Evolutionary conservation across 2,113 vertebrate genomes (phyloP).

Genomic region (Xiphophorus maculatus): DNA sequence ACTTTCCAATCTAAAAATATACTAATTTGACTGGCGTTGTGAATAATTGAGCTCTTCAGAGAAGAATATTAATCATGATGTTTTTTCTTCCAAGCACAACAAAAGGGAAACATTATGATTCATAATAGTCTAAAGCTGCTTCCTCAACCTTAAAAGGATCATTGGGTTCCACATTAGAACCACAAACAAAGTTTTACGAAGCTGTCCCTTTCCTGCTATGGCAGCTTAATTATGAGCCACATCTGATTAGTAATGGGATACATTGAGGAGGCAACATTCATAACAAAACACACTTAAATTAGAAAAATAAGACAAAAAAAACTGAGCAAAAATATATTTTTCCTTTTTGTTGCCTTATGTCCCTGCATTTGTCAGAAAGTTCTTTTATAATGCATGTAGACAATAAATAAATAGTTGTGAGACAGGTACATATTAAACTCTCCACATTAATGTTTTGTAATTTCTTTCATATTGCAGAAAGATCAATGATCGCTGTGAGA

Average conservation of each 20-base stretch:
- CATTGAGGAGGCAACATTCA: background rate
- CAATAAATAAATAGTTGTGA: too few species aligned
- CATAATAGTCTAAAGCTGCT: background rate
- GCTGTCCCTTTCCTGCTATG: background rate
- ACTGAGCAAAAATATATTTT: background rate
- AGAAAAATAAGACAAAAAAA: background rate
- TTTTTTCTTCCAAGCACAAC: too few species aligned
- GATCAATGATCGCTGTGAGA: conserved; percentile 36
- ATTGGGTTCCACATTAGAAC: too few species aligned
- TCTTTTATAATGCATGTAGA: too few species aligned
- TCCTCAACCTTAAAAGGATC: background rate
- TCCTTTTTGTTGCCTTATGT: background rate
- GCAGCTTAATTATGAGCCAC: background rate
- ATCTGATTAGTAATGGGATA: background rate
- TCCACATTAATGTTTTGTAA: background rate
- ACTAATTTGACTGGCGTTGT: too few species aligned
- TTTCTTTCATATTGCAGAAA: conserved; percentile 9
- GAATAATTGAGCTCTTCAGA: too few species aligned
- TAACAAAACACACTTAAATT: background rate
- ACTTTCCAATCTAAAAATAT: too few species aligned
- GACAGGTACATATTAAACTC: conserved; percentile 3
- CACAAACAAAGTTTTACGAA: too few species aligned
- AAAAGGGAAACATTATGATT: background rate
- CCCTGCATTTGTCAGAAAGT: background rate
- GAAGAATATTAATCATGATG: too few species aligned